A percentile compares a stretch with the other conserved stretches of the same genome.
phyloP scores from a whole-genome alignment of 2,888 invertebrate genomes.

The Lithophane leautieri region DNA sequence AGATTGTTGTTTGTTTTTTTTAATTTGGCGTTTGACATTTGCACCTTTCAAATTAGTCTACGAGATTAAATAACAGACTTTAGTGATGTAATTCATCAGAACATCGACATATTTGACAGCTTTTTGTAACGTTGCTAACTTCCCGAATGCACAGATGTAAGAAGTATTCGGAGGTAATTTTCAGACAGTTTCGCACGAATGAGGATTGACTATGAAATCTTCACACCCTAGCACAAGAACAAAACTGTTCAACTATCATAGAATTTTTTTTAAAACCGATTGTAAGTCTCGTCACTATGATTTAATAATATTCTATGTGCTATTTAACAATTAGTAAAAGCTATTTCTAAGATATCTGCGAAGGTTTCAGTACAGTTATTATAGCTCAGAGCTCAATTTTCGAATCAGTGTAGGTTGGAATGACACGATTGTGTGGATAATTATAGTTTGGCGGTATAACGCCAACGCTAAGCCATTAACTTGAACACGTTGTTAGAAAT shows the following conservation, averaged over 20 bases:
- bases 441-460: neutral
- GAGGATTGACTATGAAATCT: neutral
- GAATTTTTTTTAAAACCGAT: too few species aligned
- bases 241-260: neutral
- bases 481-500: neutral
- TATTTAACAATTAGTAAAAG: neutral
- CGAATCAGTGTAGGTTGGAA: conserved; percentile 18
- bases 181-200: neutral
- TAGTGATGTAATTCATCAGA: neutral
- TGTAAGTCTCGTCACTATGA: neutral
- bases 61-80: too few species aligned
- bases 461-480: conserved; percentile 15
- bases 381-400: conserved; percentile 7
- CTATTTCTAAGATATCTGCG: neutral
- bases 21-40: too few species aligned
- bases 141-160: neutral
- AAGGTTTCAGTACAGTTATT: conserved; percentile 3
- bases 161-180: neutral
- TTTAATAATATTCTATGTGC: neutral
- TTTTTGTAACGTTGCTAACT: neutral
- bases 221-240: neutral
- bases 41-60: too few species aligned
- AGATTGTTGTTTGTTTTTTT: too few species aligned
- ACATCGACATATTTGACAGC: neutral
- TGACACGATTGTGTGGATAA: conserved; percentile 7